Evolutionary conservation across 30 jellyfish, hydroid and myxozoan genomes (phyloP), one percentile per base, ranked within the genome.

Genomic region (Chironex yamaguchii): DNA sequence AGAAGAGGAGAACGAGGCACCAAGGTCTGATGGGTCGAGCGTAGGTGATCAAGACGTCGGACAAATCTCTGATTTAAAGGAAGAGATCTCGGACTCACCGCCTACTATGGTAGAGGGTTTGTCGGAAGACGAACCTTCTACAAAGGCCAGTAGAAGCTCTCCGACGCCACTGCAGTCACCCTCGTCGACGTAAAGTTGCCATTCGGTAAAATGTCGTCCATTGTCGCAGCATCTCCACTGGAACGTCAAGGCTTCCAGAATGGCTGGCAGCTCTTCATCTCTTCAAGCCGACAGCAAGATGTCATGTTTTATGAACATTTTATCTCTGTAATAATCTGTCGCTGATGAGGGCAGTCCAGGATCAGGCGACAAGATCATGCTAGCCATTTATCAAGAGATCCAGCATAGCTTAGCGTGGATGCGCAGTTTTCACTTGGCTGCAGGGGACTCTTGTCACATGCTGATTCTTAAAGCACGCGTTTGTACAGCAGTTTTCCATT

Each of bases 1-100:
- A 6, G 70, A 86, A 58, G 97, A 93, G 49, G 96, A 93, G 52
- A 96, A 91, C 20, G 96, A 91, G 64, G 58, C 58, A 17, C 58
- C 58, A 42, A 9, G 58, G 17, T 42, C 58, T 42, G 58, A 42
- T 17, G 58, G 13, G 9, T 42, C 58, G 17, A 42, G 58, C 17
- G 58, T 17, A 17, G 58, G 58, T 42, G 58, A 42, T 42, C 58
- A 9, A 42, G 58, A 42, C 9, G 58, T 6, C 9, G 58, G 58
- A 17, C 58, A 42, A 17, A 42, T 42, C 9, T 6, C 58, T 9
- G 13, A 42, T 6, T 17, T 42, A 6, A 42, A 42, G 58, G 58
- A 42, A 42, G 58, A 42, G 17, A 42, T 42, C 13, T 9, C 9
- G 17, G 58, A 42, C 58, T 42, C 58, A 17, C 58, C 58, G 9